Percentiles rank a stretch among this genome's conserved stretches.
Evolutionary conservation across 2,113 vertebrate genomes (phyloP).

Genomic region (Amphiprion ocellaris): DNA sequence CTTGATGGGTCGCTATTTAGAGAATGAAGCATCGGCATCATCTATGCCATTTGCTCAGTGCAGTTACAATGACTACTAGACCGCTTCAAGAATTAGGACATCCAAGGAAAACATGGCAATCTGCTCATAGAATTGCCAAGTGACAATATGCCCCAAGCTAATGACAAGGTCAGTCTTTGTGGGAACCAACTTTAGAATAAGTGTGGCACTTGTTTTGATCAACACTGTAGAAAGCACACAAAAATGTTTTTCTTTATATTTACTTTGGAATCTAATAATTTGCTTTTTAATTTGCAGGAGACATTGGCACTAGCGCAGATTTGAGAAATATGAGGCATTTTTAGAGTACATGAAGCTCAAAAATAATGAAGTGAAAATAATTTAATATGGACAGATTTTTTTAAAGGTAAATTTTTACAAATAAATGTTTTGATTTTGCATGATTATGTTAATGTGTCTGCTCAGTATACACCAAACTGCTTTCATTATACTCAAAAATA

Average conservation of each 20-base stretch:
- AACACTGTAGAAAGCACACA: neutral
- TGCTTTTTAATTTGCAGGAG: no score
- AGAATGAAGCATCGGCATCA: conserved; percentile 22
- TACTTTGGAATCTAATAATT: no score
- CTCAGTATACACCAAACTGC: neutral
- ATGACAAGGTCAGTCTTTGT: conserved; percentile 37
- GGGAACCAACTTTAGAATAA: conserved; percentile 5
- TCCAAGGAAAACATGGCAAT: conserved; percentile 25
- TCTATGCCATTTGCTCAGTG: conserved; percentile 10
- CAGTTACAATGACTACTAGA: conserved; percentile 20
- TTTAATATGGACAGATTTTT: neutral
- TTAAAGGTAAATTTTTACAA: no score
- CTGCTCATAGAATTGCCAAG: conserved; percentile 18
- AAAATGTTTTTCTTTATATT: no score
- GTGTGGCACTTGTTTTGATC: conserved; percentile 3
- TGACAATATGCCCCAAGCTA: conserved; percentile 18
- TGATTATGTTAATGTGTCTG: neutral
- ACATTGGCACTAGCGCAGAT: neutral
- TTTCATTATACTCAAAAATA: neutral
- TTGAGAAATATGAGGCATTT: neutral
- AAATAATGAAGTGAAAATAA: no score
- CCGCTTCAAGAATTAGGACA: conserved; percentile 33
- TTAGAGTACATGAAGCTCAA: neutral
- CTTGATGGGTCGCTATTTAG: conserved; percentile 28
- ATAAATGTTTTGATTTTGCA: neutral